Percentiles rank a stretch among this genome's conserved stretches.
Evolutionary conservation across 2,113 vertebrate genomes (phyloP).

Genomic region (Callaeas wilsoni): DNA sequence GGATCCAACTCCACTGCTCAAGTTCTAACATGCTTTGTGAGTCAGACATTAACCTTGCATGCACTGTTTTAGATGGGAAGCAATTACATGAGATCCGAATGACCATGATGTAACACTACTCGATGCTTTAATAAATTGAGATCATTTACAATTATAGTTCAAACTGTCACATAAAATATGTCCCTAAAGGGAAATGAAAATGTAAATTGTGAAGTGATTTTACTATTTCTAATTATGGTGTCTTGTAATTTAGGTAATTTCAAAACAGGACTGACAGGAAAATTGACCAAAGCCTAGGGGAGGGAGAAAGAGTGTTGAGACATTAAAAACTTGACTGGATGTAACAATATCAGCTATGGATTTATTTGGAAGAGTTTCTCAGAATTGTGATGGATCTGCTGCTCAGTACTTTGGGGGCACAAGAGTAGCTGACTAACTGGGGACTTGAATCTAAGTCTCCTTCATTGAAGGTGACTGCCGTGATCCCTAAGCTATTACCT

Average conservation of each 20-base stretch:
- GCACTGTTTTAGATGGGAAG: not conserved
- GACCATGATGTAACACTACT: not conserved
- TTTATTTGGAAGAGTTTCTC: not conserved
- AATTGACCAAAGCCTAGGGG: not conserved
- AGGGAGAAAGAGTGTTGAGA: not conserved
- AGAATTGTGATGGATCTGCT: not conserved
- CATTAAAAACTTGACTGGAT: not conserved
- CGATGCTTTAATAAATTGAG: not conserved
- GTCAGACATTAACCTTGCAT: not conserved
- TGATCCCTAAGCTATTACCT: not conserved
- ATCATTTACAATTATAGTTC: not conserved
- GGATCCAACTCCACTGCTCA: not conserved
- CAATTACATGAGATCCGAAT: not conserved
- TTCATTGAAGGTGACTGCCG: not conserved
- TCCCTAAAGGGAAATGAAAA: not conserved
- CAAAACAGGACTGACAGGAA: not conserved
- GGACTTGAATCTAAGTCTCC: not conserved
- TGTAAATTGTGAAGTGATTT: not conserved
- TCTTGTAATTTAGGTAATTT: not conserved
- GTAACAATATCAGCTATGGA: not conserved
- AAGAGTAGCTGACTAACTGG: not conserved
- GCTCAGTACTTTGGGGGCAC: not conserved
- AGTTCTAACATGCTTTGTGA: not conserved
- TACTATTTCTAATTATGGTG: not conserved
- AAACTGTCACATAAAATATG: not conserved